Evolutionary conservation across 2,888 invertebrate species (phyloP).

Genomic region (Keiferia lycopersicella): DNA sequence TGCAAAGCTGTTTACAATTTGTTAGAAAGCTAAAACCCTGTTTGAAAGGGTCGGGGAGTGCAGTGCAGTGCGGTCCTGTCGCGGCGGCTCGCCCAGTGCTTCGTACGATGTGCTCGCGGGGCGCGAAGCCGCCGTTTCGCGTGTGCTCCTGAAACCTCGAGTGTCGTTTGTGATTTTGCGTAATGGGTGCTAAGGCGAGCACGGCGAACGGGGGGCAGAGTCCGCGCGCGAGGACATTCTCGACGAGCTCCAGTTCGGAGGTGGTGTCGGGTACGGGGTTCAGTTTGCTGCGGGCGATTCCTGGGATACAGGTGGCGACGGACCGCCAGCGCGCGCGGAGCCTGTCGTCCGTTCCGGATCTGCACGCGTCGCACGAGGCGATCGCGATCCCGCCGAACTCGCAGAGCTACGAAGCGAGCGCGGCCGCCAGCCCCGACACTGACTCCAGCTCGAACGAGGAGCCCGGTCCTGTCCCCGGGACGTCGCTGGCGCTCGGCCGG

Average conservation of each 20-base stretch:
- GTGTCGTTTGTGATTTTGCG: slow-evolving; percentile 73
- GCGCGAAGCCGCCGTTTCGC: slow-evolving; percentile 66
- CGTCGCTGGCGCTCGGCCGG: slow-evolving; percentile 84
- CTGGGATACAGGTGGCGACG: slow-evolving; percentile 87
- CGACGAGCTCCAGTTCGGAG: slow-evolving; percentile 86
- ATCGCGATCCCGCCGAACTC: slow-evolving; percentile 84
- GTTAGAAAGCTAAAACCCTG: slow-evolving; percentile 55
- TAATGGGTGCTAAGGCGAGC: slow-evolving; percentile 92
- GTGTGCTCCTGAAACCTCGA: slow-evolving; percentile 68
- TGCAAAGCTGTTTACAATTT: slow-evolving; percentile 79
- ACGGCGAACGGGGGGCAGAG: slow-evolving; percentile 89
- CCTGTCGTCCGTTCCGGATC: slow-evolving; percentile 90
- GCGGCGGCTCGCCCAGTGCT: slow-evolving; percentile 45
- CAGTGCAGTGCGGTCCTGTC: slow-evolving; percentile 57
- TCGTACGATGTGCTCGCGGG: slow-evolving; percentile 77
- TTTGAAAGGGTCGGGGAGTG: slow-evolving; percentile 61
- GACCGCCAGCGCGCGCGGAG: slow-evolving; percentile 92
- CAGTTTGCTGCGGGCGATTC: slow-evolving; percentile 86
- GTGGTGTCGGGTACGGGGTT: slow-evolving; percentile 84
- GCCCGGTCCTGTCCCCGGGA: slow-evolving; percentile 66
- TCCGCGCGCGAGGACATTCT: slow-evolving; percentile 88
- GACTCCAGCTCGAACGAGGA: slow-evolving; percentile 87
- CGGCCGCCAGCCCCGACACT: slow-evolving; percentile 84
- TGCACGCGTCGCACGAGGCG: slow-evolving; percentile 82
- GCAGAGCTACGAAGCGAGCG: slow-evolving; percentile 83